Base-by-base conservation (phyloP, 1,140 invertebrate genomes). In the Bombus cullumanus region DNA sequence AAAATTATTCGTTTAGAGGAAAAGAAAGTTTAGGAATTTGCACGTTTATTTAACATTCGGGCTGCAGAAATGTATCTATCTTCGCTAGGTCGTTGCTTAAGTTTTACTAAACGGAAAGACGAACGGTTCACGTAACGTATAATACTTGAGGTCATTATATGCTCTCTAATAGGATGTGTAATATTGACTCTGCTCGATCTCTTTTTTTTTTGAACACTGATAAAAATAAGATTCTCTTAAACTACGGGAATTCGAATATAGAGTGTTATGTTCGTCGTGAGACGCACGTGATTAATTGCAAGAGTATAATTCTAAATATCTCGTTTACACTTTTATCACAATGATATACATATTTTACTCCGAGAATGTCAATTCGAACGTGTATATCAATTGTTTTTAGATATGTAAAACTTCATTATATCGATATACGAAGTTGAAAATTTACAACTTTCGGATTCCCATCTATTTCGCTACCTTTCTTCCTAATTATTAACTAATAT, bases 171-270 rank as follows among this genome's bases (percentile, higher is more conserved):
- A 81, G 53, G 22, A 53, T 68, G 73, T 18, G 47, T 76, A 77
- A 77, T 83, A 83, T 77, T 77, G 81, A 83, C 81, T 77, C 66
- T 77, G 62, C 34, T 83, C 73, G 81, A 77, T 41, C 18, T 37
- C 31, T 39, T 37, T 77, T 39, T 37, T 77, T 64, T 77, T 83
- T 57, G 81, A 83, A 74, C 81, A 83, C 64, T 34, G 62, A 83
- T 69, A 69, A 68, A 68, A 83, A 76, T 6, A 68, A 18, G 64
- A 22, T 77, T 69, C n/a, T 28, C 62, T 53, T 83, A 83, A 57
- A 64, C 53, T 74, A 82, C 53, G 37, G 31, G 18, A 83, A 37
- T 77, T 53, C 15, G 53, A 68, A 47, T 18, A 37, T 64, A 57
- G 28, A 64, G 39, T 66, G 80, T 82, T 47, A 53, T 22, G 47